Evolutionary conservation across 2,888 invertebrate species (phyloP), one percentile per base, ranked within the genome.

Genomic region (Ormia ochracea): DNA sequence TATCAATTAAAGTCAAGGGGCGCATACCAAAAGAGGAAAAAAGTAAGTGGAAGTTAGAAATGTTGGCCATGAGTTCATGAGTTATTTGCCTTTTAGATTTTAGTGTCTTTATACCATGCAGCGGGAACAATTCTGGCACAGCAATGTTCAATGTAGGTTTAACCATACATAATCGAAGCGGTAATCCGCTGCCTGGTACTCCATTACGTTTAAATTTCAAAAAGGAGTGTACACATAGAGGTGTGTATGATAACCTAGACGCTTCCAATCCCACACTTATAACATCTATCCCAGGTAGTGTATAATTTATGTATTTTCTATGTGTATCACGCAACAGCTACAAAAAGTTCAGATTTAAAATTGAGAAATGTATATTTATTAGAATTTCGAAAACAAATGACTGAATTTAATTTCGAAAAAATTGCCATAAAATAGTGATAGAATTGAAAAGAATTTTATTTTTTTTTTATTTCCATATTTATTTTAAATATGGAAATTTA

Each of bases 191-290:
- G 84, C 94, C 94, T 87, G 96, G 96, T 87, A 97, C 96, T 86
- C 97, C 97, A 79, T 91, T 97, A 85, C 92, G 96, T 86, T 92
- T 97, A 88, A 94, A 94, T 90, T 92, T 97, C 89, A 93, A 95
- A 91, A 97, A 97, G 93, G 96, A 97, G 92, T 97, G 97, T 92
- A 94, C 95, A 90, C 95, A 95, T 92, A 94, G 95, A 93, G 95
- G 96, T 95, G 93, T 93, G 93, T 93, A 92, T 92, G 91, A 92
- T 87, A 89, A 85, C 86, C 81, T 86, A 85, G 87, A 88, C 88
- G 88, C 88, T 87, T 88, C 88, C 88, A 88, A 88, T 86, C 86
- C 88, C 87, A 87, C 87, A 87, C 87, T 87, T 86, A 87, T 88
- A 87, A 87, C 88, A 88, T 87, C 88, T 87, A 84, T 87, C 87